Evolutionary conservation across 1,140 invertebrate species (phyloP), one percentile per base, ranked within the genome.

Genomic region (Drosophila neocordata): DNA sequence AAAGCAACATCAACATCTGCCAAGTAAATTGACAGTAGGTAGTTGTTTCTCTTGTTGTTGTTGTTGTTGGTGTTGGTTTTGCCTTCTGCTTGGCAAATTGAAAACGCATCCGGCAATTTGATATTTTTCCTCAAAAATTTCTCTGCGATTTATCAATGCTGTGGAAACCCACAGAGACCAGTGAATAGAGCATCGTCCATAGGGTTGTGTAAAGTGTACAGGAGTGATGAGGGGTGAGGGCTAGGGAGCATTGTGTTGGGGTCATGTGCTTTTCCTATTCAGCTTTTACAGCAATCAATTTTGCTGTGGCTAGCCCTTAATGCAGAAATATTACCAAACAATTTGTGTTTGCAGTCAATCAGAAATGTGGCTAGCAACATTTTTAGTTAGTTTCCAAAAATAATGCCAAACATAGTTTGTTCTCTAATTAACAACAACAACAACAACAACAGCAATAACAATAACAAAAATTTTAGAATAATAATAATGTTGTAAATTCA

Each of bases 261-360:
- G 27, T 31, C 27, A 67, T 65, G 75, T 77, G 41, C 52, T 61
- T 73, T 73, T 65, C 65, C 55, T 60, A 48, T 73, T 69, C 48
- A 65, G 61, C 73, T 69, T 76, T 76, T 76, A 76, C 61, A 71
- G 73, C 73, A 77, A 77, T 77, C 73, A 77, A 77, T 77, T 77
- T 73, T 77, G 41, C 61, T 73, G 73, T 77, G 73, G 73, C 73
- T 41, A 61, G 57, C 58, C 27, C 34, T 63, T 65, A 15, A 27
- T 52, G 51, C 31, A 51, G 31, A 27, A 72, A 75, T 75, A 75
- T 51, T 65, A 65, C 44, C 52, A 27, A 74, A 71, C 72, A 68
- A 62, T 61, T 65, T 69, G 44, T 69, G 53, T 56, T 56, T 73
- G 58, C 51, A 74, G 67, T 70, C 67, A 70, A 74, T 70, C 69